Conservation (phyloP, 2,888 invertebrate species). For the Lasius fuliginosus region DNA sequence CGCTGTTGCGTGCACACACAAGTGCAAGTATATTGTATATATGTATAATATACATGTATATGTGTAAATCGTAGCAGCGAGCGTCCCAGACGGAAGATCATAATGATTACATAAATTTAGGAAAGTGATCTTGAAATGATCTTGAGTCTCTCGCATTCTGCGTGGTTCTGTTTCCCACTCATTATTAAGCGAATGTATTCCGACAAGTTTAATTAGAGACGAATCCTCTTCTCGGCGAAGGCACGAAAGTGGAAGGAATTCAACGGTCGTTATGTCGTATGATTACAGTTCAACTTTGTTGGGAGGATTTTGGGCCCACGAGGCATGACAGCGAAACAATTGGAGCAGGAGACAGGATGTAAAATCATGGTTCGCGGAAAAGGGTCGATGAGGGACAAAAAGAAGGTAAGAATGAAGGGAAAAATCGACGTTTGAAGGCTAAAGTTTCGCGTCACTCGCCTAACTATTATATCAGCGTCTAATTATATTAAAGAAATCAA, state of each 20-base stretch:
- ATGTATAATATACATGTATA: no score
- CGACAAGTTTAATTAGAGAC: not conserved
- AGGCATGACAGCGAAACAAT: constrained; percentile 99
- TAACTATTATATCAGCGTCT: not conserved
- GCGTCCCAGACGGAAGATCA: not conserved
- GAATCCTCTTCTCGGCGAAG: not conserved
- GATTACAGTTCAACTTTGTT: constrained; percentile 99
- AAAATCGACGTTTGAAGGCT: not conserved
- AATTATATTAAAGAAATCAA: not conserved
- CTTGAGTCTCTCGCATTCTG: no score
- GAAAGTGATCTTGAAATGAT: not conserved
- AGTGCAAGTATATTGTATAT: not conserved
- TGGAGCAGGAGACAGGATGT: constrained; percentile 99
- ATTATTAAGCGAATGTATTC: not conserved
- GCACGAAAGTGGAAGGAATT: not conserved
- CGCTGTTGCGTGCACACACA: not conserved
- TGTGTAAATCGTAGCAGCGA: not conserved
- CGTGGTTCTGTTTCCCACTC: not conserved
- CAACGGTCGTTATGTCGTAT: constrained; percentile 29
- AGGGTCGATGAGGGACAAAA: constrained; percentile 99
- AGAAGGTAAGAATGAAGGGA: constrained; percentile 92
- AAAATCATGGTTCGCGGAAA: constrained; percentile 99
- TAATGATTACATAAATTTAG: not conserved
- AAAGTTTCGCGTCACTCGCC: not conserved
- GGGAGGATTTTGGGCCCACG: constrained; percentile 99